phyloP scores from a whole-genome alignment of 37 sponge, comb jelly and placozoan genomes.

The Corticium candelabrum region DNA sequence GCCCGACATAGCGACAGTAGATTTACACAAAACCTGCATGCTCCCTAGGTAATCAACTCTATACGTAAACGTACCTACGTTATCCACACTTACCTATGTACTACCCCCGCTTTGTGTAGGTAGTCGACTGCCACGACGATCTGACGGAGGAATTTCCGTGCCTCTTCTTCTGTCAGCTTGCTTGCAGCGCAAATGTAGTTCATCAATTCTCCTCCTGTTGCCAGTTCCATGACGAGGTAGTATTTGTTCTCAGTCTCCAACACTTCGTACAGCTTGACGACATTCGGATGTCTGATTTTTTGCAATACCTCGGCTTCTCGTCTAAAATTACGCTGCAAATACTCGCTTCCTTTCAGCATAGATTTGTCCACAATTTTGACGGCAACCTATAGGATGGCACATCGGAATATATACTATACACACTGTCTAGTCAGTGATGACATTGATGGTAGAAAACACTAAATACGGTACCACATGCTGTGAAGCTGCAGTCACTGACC shows the following conservation, averaged over 20 bases:
- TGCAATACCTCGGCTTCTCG: constrained; percentile 86
- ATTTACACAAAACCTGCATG: too few species aligned
- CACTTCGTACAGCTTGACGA: constrained; percentile 81
- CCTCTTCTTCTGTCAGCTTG: constrained; percentile 59
- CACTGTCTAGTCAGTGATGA: neutral
- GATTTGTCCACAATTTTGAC: constrained; percentile 93
- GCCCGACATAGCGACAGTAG: too few species aligned
- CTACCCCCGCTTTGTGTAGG: constrained; percentile 73
- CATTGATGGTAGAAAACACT: neutral
- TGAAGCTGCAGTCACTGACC: too few species aligned
- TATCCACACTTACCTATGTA: constrained; percentile 61
- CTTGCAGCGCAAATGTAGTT: constrained; percentile 68
- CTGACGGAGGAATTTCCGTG: constrained; percentile 82
- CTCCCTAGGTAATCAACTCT: too few species aligned
- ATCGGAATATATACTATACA: neutral
- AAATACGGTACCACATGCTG: neutral
- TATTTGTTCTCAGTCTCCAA: constrained; percentile 94
- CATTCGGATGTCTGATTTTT: constrained; percentile 71
- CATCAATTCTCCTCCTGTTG: constrained; percentile 88
- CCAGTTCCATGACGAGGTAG: constrained; percentile 86
- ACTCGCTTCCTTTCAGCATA: constrained; percentile 62
- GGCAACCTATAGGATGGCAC: constrained; percentile 56
- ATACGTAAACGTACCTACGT: too few species aligned
- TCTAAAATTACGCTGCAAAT: constrained; percentile 73
- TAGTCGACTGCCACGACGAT: constrained; percentile 94